phyloP scores from a whole-genome alignment of 2,113 vertebrate species.

The Stegostoma tigrinum region DNA sequence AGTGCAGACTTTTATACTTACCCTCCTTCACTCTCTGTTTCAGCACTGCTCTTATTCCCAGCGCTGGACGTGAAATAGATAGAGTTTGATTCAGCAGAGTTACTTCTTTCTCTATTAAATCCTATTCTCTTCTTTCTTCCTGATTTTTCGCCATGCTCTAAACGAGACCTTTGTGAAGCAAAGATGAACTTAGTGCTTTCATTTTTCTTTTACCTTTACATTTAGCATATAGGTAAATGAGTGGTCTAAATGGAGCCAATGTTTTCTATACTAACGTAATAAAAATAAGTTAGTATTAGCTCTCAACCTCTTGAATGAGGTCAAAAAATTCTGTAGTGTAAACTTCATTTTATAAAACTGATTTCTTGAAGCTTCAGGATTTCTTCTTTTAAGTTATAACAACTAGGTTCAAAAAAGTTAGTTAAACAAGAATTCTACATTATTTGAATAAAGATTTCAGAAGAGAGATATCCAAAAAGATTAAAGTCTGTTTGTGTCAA shows the following conservation, averaged over 20 bases:
- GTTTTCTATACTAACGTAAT: neutral
- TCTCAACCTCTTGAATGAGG: neutral
- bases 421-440: neutral
- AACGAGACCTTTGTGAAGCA: conserved; percentile 59
- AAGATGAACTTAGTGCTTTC: neutral
- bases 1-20: conserved; percentile 47
- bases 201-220: neutral
- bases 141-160: conserved; percentile 72
- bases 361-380: neutral
- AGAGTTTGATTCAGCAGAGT: conserved; percentile 82
- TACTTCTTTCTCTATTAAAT: conserved; percentile 67
- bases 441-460: neutral
- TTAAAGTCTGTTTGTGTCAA: neutral
- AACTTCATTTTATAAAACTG: no score
- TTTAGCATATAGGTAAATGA: neutral
- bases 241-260: neutral
- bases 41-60: conserved; percentile 54
- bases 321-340: neutral
- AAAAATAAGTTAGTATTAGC: neutral
- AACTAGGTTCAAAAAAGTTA: neutral
- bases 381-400: neutral
- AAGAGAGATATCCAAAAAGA: neutral
- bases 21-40: conserved; percentile 84
- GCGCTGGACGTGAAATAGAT: conserved; percentile 85
- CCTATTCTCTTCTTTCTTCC: conserved; percentile 59